These are phyloP conservation scores for Semotilus atromaculatus DNA, from an alignment of 2,797 vertebrate genomes.

Conservation along the genomic window DNA sequence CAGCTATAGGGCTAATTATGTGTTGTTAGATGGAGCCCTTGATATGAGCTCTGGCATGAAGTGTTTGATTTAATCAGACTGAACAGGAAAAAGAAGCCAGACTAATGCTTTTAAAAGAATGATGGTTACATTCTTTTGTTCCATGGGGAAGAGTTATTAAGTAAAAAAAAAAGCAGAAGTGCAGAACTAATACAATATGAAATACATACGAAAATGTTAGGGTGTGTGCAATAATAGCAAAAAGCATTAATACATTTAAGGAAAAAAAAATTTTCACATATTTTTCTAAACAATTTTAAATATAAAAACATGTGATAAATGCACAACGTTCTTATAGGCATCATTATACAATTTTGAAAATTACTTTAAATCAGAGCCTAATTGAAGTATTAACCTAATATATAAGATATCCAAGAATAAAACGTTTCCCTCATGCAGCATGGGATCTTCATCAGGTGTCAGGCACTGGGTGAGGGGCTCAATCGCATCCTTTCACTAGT, in stretches of 20 bases:
- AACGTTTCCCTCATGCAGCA: background rate
- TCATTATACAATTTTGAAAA: background rate
- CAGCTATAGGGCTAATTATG: conserved; percentile 50
- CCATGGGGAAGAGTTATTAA: conserved; percentile 12
- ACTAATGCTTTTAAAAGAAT: background rate
- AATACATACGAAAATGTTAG: background rate
- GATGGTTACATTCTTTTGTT: conserved; percentile 4
- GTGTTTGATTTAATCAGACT: conserved; percentile 40
- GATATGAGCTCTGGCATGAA: conserved; percentile 37
- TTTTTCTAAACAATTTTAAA: background rate
- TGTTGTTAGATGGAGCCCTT: conserved; percentile 38
- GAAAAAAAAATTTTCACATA: background rate
- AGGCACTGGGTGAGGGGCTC: background rate
- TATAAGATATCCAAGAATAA: background rate
- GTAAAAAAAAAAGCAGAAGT: background rate
- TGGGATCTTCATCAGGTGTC: background rate
- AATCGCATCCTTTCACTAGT: background rate
- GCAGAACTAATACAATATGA: background rate
- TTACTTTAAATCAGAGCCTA: background rate
- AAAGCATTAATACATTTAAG: background rate
- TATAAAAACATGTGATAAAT: background rate
- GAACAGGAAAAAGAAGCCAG: conserved; percentile 4
- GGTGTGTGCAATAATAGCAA: background rate
- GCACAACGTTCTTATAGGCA: background rate
- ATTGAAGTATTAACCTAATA: background rate